Base-by-base conservation (phyloP, 2,797 vertebrate species). In the Tenualosa thibaudeaui region DNA sequence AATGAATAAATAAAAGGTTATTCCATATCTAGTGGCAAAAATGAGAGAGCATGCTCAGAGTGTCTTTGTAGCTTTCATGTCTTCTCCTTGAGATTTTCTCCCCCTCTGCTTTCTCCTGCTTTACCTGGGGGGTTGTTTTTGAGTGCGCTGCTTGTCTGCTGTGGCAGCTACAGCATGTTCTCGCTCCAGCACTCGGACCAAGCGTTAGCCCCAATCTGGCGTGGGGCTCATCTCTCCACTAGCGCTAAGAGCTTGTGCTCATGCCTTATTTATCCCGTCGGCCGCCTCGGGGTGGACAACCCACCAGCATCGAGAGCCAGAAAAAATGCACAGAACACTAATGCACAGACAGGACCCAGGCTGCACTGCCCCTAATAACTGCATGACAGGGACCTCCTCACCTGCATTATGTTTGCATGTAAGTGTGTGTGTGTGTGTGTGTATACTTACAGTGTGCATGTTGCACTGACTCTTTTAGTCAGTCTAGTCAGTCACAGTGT, bases 221-320 rank as follows among this genome's bases (percentile, higher is more conserved):
- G 87, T 90, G 84, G 85, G 88, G 82, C 87, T 78, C 19, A 78
- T 90, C 92, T 91, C 91, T 89, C 82, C 78, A 31, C 84, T 83
- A 88, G 54, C 85, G 82, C 91, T 92, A 90, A 92, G 91, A 93
- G 91, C 90, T 86, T 83, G 82, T 81, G 86, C 89, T 92, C 91
- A 94, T 94, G 91, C 85, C 89, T 93, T 92, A 94, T 94, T 95
- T 90, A 95, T 93, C 89, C 88, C 85, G 85, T 87, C 86, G 88
- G 90, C 85, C 84, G 85, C 81, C 90, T 91, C 89, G 91, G 88
- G 83, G 84, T 82, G 86, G 5, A 19, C 13, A 7, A 17, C 68
- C 37, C 19, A 37, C 71, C 17, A 46, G 71, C 19, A 3, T 31
- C 7, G 6, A 62, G 58, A 0, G 22, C 58, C n/a, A 9, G 58